These are phyloP conservation scores for Petromus typicus DNA, from an alignment of 2,113 vertebrate species.

Conservation along the genomic window DNA sequence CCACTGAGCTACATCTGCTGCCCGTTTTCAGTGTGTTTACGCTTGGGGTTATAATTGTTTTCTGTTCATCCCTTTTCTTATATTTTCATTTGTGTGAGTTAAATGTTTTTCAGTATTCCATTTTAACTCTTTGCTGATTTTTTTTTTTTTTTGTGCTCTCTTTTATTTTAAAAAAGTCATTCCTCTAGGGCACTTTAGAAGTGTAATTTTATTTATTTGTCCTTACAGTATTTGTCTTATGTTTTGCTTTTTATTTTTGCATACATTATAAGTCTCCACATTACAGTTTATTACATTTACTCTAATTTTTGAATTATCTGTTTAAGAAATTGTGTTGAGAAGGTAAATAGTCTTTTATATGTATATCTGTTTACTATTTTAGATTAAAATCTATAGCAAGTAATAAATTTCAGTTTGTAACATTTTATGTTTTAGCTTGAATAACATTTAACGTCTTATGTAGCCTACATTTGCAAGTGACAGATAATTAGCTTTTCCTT, in stretches of 20 bases:
- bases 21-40: not conserved
- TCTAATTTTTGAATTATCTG: not conserved
- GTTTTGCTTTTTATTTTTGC: not conserved
- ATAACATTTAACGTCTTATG: not conserved
- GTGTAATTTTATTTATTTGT: not conserved
- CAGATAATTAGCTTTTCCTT: not conserved
- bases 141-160: not conserved
- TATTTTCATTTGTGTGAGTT: not conserved
- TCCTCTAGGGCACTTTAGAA: not conserved
- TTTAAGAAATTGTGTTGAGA: slow-evolving; percentile 1
- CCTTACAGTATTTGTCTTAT: not conserved
- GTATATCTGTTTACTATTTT: not conserved
- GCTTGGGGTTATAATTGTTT: not conserved
- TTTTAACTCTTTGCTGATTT: not conserved
- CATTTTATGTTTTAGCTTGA: not conserved
- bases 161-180: not conserved
- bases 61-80: not conserved
- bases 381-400: not conserved
- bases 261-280: not conserved
- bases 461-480: not conserved
- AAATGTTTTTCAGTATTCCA: not conserved
- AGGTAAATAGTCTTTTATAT: not conserved
- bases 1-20: no score
- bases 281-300: not conserved
- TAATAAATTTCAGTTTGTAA: not conserved